phyloP scores from a whole-genome alignment of 2,888 invertebrate genomes.

The Drosophila tripunctata region DNA sequence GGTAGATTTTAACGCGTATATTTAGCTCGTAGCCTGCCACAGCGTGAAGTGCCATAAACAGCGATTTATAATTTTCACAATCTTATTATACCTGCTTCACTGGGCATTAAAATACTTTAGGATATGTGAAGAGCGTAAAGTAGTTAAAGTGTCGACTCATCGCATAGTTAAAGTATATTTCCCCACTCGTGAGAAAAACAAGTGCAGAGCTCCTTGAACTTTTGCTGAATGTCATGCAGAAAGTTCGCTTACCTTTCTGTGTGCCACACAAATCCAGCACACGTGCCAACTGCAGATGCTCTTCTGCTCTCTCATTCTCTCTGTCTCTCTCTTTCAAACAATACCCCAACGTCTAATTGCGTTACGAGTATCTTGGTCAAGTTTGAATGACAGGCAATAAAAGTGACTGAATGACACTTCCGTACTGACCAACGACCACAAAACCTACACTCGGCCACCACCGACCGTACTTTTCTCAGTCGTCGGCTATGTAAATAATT shows the following conservation, averaged over 20 bases:
- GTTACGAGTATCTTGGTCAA: slow-evolving; percentile 30
- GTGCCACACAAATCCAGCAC: slow-evolving; percentile 6
- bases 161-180: slow-evolving; percentile 12
- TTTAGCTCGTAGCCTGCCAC: no score
- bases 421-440: slow-evolving; percentile 26
- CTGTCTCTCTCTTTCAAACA: not conserved
- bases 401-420: slow-evolving; percentile 58
- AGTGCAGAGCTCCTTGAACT: slow-evolving; percentile 68
- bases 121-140: not conserved
- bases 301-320: not conserved
- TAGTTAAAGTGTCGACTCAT: slow-evolving; percentile 35
- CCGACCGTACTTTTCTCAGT: not conserved
- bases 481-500: slow-evolving; percentile 66
- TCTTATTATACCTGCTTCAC: not conserved
- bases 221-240: slow-evolving; percentile 60
- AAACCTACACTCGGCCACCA: not conserved
- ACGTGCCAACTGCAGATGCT: slow-evolving; percentile 33
- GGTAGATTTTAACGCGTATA: no score
- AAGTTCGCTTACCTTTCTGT: slow-evolving; percentile 41
- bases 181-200: slow-evolving; percentile 15
- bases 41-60: no score
- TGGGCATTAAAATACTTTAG: not conserved
- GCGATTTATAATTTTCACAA: not conserved
- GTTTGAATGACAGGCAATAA: slow-evolving; percentile 67
- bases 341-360: slow-evolving; percentile 43